Conservation (phyloP, 2,888 invertebrate genomes). For the Amblyteles armatorius region DNA sequence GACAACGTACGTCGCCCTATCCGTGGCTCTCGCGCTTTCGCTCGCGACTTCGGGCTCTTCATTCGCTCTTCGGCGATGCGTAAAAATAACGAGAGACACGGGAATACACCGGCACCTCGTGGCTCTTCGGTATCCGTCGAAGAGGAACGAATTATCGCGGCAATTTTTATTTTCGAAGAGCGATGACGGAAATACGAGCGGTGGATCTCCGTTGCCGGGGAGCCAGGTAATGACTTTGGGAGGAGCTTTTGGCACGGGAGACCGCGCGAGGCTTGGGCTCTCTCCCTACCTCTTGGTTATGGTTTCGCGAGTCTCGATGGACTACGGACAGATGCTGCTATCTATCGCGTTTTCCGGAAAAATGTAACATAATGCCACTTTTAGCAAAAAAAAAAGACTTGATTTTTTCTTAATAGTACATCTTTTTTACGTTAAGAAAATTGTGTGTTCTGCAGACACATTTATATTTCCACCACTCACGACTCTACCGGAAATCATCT, state of each 20-base stretch:
- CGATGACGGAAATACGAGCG: not conserved
- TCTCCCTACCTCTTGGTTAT: not conserved
- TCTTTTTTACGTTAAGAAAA: too few relatives aligned
- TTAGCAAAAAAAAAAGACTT: too few relatives aligned
- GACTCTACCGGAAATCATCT: too few relatives aligned
- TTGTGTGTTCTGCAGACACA: too few relatives aligned
- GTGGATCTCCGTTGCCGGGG: not conserved
- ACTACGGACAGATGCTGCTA: too few relatives aligned
- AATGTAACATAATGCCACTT: too few relatives aligned
- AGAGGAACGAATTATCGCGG: not conserved
- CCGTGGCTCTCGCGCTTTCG: not conserved
- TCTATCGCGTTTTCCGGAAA: too few relatives aligned
- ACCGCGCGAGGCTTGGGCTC: not conserved
- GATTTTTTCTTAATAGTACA: too few relatives aligned
- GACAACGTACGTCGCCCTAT: too few relatives aligned
- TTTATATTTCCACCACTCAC: too few relatives aligned
- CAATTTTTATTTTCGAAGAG: not conserved
- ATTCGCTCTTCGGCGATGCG: not conserved
- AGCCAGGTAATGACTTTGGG: not conserved
- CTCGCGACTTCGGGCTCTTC: not conserved
- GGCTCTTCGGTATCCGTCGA: not conserved
- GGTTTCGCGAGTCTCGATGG: too few relatives aligned
- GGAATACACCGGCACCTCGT: not conserved
- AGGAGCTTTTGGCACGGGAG: not conserved
- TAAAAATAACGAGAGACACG: slow-evolving; percentile 13